Conservation (phyloP, 2,113 vertebrate genomes). For the Solenodon paradoxus region DNA sequence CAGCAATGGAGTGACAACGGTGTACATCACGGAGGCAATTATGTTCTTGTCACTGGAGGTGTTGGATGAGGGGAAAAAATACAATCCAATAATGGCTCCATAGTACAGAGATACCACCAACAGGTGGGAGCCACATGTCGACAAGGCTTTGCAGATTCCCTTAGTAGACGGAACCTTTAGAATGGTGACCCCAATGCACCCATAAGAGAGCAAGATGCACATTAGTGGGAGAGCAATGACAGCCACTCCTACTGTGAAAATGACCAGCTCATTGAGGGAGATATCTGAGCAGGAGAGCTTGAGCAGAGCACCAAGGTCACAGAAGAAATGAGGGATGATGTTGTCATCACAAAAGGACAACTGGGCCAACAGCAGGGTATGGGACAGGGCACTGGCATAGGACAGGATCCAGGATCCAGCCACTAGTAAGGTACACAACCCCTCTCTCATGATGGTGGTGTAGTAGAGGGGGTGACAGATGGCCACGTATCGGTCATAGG, state of each 20-base stretch:
- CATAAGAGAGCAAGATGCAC: conserved; percentile 67
- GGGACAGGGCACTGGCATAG: conserved; percentile 1
- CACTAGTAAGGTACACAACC: background rate
- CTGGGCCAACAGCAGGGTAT: background rate
- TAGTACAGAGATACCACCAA: conserved; percentile 70
- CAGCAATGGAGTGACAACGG: conserved; percentile 54
- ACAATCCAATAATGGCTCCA: conserved; percentile 64
- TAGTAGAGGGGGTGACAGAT: conserved; percentile 62
- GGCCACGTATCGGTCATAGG: conserved; percentile 61
- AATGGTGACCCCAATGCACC: conserved; percentile 42
- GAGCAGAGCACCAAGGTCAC: conserved; percentile 56
- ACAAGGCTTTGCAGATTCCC: conserved; percentile 66
- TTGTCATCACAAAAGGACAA: conserved; percentile 51
- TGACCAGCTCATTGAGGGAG: conserved; percentile 56
- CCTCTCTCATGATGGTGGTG: conserved; percentile 26
- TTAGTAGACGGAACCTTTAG: conserved; percentile 47
- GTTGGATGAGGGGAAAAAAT: conserved; percentile 50
- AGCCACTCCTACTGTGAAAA: conserved; percentile 47
- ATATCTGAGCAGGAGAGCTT: conserved; percentile 60
- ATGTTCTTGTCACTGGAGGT: conserved; percentile 40
- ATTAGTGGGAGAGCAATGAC: conserved; percentile 62
- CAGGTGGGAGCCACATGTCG: conserved; percentile 70
- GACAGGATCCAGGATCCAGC: conserved; percentile 45
- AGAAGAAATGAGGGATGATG: conserved; percentile 54
- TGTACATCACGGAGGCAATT: conserved; percentile 63